Percentiles rank a stretch among this genome's conserved stretches.
Evolutionary conservation across 1,140 invertebrate species (phyloP).

Genomic region (Cydia amplana): DNA sequence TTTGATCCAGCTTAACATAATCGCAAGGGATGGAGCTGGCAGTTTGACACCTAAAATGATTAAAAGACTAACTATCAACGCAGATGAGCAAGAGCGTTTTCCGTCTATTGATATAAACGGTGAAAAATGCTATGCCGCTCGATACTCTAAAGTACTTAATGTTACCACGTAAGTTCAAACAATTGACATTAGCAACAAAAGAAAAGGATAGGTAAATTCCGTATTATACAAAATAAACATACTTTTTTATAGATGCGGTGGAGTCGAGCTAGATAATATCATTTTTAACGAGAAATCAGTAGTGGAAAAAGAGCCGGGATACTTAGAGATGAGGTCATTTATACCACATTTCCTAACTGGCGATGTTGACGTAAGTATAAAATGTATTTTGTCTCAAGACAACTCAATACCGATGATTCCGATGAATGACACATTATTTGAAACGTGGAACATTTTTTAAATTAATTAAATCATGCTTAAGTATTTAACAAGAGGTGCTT

Average conservation of each 20-base stretch:
- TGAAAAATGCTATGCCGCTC: not conserved
- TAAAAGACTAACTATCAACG: constrained; percentile 38
- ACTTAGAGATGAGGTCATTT: constrained; percentile 35
- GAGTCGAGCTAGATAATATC: constrained; percentile 38
- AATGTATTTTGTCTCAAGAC: not conserved
- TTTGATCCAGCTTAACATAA: constrained; percentile 40
- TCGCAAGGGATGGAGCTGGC: constrained; percentile 39
- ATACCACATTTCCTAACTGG: constrained; percentile 39
- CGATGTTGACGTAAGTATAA: constrained; percentile 39
- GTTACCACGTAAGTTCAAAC: constrained; percentile 33
- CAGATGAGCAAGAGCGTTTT: constrained; percentile 5
- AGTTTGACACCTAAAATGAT: constrained; percentile 37
- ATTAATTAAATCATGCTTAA: not conserved
- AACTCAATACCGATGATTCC: not conserved
- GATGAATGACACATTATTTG: not conserved
- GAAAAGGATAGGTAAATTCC: not conserved
- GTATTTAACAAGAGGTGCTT: not conserved
- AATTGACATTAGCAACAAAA: not conserved
- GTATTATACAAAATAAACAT: not conserved
- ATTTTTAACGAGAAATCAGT: constrained; percentile 38
- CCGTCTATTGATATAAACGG: constrained; percentile 25
- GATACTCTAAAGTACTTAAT: constrained; percentile 16
- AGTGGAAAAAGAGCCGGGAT: constrained; percentile 34
- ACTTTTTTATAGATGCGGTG: constrained; percentile 40
- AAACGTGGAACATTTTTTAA: not conserved